Base-by-base conservation (phyloP, 2,888 invertebrate species). In the Thyatira batis region DNA sequence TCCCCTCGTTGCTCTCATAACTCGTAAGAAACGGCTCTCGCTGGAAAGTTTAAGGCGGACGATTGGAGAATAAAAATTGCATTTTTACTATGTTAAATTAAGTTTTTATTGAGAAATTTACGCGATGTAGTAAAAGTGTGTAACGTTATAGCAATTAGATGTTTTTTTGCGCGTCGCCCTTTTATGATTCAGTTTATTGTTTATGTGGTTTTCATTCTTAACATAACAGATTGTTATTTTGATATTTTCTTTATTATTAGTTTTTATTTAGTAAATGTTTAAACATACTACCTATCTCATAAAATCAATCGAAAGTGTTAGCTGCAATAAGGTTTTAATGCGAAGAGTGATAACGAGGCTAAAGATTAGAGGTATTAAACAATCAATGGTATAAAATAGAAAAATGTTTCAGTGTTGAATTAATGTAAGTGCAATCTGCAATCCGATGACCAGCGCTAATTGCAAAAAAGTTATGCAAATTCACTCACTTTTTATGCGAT, bases 21-120 rank as follows among this genome's bases (percentile, higher is more conserved):
- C 82, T 85, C 78, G 76, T 75, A 84, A 84, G 85, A 82, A 87
- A 85, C 80, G 82, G 78, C 84, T 78, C 83, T 84, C 82, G 71
- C 82, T 82, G 80, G 82, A 85, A 87, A 87, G 83, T 87, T 85
- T 85, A 84, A 84, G 82, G 82, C 80, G 83, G 80, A 84, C 85
- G 85, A 85, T 84, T 80, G 80, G 81, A 81, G 87, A 86, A 83
- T 86, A 84, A 87, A 87, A 88, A 88, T 85, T 86, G 84, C 85
- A 87, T 84, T 86, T 84, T 84, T 85, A 84, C 84, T 76, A 82
- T 81, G 81, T 80, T 79, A 82, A 87, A 87, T 86, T 86, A 86
- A 84, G 82, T 84, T 87, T 87, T 87, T 86, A 87, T 85, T 84
- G 73, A 73, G 68, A 71, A 76, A 82, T 85, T 84, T 87, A 86